A percentile compares a stretch with the other conserved stretches of the same genome.
Conservation (phyloP, 2,888 invertebrate genomes). For the Hypomecis punctinalis region DNA sequence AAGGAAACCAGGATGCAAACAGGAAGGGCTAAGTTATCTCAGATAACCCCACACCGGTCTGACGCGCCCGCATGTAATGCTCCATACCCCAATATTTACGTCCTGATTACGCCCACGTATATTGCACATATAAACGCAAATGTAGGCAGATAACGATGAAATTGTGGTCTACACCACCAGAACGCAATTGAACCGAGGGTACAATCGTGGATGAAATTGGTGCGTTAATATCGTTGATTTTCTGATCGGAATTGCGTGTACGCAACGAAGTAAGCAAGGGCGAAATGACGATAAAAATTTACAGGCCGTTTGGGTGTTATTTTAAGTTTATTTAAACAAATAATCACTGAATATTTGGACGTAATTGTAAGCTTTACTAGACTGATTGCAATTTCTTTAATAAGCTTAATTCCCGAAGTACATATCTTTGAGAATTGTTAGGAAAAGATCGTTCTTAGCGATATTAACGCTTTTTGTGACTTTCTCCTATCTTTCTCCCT, state of each 20-base stretch:
- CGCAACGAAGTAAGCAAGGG: slow-evolving; percentile 8
- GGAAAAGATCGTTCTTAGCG: too few relatives aligned
- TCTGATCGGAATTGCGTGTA: slow-evolving; percentile 21
- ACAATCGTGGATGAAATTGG: slow-evolving; percentile 19
- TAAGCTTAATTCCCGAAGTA: too few relatives aligned
- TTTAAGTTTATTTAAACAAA: neutral
- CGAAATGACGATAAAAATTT: slow-evolving; percentile 12
- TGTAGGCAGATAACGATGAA: slow-evolving; percentile 38
- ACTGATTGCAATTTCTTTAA: too few relatives aligned
- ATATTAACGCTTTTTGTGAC: too few relatives aligned
- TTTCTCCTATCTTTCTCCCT: too few relatives aligned
- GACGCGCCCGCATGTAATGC: slow-evolving; percentile 10
- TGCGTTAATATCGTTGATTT: slow-evolving; percentile 25
- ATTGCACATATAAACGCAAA: slow-evolving; percentile 29
- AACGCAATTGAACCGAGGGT: slow-evolving; percentile 25
- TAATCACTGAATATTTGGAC: neutral
- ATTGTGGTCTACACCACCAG: slow-evolving; percentile 26
- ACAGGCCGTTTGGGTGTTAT: slow-evolving; percentile 4
- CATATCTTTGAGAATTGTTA: too few relatives aligned
- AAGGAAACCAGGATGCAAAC: slow-evolving; percentile 15
- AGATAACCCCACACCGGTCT: slow-evolving; percentile 13
- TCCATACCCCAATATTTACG: slow-evolving; percentile 16
- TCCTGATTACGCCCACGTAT: slow-evolving; percentile 24
- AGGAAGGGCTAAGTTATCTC: slow-evolving; percentile 22
- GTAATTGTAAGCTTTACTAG: neutral